These are phyloP conservation scores for Loris lydekkerianus DNA, from an alignment of 2,797 vertebrate genomes.

Conservation along the genomic window DNA sequence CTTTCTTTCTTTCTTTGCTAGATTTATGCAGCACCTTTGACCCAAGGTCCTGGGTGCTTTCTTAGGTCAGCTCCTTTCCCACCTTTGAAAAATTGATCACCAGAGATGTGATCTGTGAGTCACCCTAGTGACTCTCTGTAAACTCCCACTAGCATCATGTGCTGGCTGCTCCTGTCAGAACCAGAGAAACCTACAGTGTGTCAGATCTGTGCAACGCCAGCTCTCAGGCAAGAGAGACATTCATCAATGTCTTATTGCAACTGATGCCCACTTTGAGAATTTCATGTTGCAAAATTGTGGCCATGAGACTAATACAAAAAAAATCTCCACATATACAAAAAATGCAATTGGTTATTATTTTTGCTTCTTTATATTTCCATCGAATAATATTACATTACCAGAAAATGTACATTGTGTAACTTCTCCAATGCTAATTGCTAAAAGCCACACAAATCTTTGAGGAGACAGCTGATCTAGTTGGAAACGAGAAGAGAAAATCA, in stretches of 20 bases:
- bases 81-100: slow-evolving; percentile 76
- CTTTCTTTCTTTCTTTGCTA: slow-evolving; percentile 52
- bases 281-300: slow-evolving; percentile 82
- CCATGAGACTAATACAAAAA: slow-evolving; percentile 86
- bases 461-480: slow-evolving; percentile 85
- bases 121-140: slow-evolving; percentile 87
- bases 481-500: slow-evolving; percentile 65
- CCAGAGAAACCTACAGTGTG: slow-evolving; percentile 88
- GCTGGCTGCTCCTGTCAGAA: slow-evolving; percentile 90
- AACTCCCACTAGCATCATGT: slow-evolving; percentile 87
- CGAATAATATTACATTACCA: slow-evolving; percentile 35
- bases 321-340: slow-evolving; percentile 85
- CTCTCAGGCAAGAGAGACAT: slow-evolving; percentile 89
- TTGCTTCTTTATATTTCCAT: slow-evolving; percentile 47
- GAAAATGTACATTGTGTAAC: slow-evolving; percentile 47
- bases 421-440: slow-evolving; percentile 41
- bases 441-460: slow-evolving; percentile 86
- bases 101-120: slow-evolving; percentile 87
- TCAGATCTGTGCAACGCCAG: slow-evolving; percentile 89
- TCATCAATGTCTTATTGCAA: slow-evolving; percentile 89
- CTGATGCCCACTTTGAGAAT: slow-evolving; percentile 88
- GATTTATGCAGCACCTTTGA: slow-evolving; percentile 71
- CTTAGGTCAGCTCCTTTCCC: slow-evolving; percentile 62
- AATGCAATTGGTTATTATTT: slow-evolving; percentile 78
- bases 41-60: background rate